Evolutionary conservation across 1,140 invertebrate genomes (phyloP).

Genomic region (Holotrichia oblita): DNA sequence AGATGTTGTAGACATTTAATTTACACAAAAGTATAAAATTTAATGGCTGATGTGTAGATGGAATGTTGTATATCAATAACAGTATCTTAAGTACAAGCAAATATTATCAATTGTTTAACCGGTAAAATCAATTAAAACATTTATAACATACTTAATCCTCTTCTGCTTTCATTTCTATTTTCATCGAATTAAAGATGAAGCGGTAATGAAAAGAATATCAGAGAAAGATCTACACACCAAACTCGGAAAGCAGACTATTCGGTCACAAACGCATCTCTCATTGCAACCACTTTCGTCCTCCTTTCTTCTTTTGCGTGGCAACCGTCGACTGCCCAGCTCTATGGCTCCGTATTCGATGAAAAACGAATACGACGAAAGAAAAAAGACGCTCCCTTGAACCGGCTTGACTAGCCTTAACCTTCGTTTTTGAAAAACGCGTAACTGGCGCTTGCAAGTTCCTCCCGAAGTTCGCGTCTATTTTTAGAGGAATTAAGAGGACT

Average conservation of each 20-base stretch:
- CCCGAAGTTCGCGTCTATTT: constrained; percentile 35
- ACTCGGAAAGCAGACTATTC: not conserved
- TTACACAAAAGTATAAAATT: too few relatives aligned
- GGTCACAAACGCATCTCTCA: not conserved
- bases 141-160: too few relatives aligned
- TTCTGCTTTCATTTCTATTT: constrained; percentile 5
- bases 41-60: too few relatives aligned
- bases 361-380: constrained; percentile 4
- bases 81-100: too few relatives aligned
- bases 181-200: not conserved
- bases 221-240: not conserved
- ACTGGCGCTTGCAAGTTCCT: constrained; percentile 31
- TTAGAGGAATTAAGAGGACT: constrained; percentile 29
- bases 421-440: constrained; percentile 36
- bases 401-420: constrained; percentile 35
- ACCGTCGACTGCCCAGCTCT: not conserved
- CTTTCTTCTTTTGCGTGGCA: constrained; percentile 24
- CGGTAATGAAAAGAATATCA: not conserved
- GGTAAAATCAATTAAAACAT: too few relatives aligned
- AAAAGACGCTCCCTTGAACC: constrained; percentile 21
- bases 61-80: too few relatives aligned
- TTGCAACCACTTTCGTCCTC: constrained; percentile 21
- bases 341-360: not conserved
- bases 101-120: too few relatives aligned
- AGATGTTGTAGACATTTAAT: too few relatives aligned